Evolutionary conservation across 2,888 invertebrate genomes (phyloP).

Genomic region (Muschampia plurimacula): DNA sequence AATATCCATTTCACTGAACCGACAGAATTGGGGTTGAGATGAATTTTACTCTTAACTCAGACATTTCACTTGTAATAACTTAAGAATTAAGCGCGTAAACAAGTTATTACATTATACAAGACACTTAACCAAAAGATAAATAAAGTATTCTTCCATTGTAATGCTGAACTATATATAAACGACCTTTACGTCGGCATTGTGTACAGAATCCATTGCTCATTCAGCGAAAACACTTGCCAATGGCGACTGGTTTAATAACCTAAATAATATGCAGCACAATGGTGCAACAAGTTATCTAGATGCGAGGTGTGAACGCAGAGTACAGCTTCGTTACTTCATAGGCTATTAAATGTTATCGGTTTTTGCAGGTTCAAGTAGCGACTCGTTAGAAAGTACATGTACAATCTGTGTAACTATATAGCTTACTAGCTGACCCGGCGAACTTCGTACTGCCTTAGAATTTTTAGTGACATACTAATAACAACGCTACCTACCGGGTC

Average conservation of each 20-base stretch:
- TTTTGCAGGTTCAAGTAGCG: too few species aligned
- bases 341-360: background rate
- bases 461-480: too few species aligned
- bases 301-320: background rate
- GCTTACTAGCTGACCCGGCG: too few species aligned
- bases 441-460: too few species aligned
- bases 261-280: conserved; percentile 8
- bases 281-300: conserved; percentile 4
- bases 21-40: too few species aligned
- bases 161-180: conserved; percentile 1
- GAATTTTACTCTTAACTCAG: background rate
- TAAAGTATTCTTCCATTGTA: conserved; percentile 2
- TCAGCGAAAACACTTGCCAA: conserved; percentile 14
- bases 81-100: background rate
- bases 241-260: conserved; percentile 22
- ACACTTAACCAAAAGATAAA: background rate
- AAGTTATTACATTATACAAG: background rate
- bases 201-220: conserved; percentile 19
- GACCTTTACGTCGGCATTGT: conserved; percentile 7
- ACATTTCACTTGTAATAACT: too few species aligned
- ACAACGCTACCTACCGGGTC: too few species aligned
- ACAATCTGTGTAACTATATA: too few species aligned
- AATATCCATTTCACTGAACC: too few species aligned
- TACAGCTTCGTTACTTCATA: background rate
- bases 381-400: too few species aligned